phyloP scores from a whole-genome alignment of 1,140 invertebrate genomes.

The Microplitis demolitor region DNA sequence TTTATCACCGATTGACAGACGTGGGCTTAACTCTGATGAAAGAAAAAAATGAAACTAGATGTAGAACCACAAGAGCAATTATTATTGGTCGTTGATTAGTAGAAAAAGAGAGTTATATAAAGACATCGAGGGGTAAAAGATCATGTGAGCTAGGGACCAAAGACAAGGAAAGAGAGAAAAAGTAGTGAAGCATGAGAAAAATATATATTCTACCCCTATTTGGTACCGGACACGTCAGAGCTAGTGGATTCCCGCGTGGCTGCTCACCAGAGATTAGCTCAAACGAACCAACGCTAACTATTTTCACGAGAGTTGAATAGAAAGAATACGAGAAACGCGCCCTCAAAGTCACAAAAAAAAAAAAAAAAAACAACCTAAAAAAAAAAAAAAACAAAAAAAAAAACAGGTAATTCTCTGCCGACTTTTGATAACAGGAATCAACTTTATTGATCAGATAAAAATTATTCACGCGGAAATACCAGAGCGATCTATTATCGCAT shows the following conservation, averaged over 20 bases:
- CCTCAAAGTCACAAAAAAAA: too few relatives aligned
- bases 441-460: background rate
- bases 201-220: background rate
- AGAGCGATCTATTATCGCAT: too few relatives aligned
- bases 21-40: background rate
- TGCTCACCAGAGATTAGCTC: slow-evolving; percentile 7
- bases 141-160: background rate
- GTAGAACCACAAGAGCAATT: background rate
- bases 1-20: background rate
- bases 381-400: background rate
- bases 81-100: slow-evolving; percentile 4
- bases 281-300: slow-evolving; percentile 3
- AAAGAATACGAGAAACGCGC: too few relatives aligned
- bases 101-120: background rate
- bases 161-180: too few relatives aligned
- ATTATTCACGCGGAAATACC: background rate
- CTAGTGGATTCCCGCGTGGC: background rate
- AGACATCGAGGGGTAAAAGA: background rate
- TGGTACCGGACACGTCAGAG: slow-evolving; percentile 1
- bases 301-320: background rate
- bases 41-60: background rate
- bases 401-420: background rate
- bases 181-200: background rate
- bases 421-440: background rate
- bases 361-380: too few relatives aligned